Evolutionary conservation across 2,797 vertebrate species (phyloP).

Genomic region (Scomberomorus guttatus): DNA sequence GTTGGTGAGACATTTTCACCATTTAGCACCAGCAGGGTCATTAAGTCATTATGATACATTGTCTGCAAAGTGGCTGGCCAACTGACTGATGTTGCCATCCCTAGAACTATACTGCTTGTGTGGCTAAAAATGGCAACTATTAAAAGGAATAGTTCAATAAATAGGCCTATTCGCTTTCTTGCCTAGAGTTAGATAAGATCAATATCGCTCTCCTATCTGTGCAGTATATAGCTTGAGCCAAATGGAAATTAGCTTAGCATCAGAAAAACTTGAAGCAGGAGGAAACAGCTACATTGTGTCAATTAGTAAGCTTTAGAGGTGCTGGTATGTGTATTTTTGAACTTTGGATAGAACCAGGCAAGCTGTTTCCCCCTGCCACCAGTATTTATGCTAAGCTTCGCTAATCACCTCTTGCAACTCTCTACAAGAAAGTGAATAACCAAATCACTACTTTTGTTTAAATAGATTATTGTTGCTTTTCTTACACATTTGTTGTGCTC

Average conservation of each 20-base stretch:
- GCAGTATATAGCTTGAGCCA: not conserved
- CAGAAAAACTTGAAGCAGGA: not conserved
- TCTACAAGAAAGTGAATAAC: not conserved
- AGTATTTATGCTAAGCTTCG: no score
- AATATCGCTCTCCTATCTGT: not conserved
- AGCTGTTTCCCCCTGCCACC: no score
- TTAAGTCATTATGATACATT: no score
- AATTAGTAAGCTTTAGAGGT: not conserved
- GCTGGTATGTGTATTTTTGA: no score
- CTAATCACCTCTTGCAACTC: not conserved
- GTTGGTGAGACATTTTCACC: no score
- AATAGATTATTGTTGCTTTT: not conserved
- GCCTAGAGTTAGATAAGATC: no score
- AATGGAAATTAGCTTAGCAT: not conserved
- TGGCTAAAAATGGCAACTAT: no score
- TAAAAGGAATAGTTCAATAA: no score
- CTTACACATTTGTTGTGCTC: constrained; percentile 23
- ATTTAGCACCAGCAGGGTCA: no score
- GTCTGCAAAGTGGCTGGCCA: not conserved
- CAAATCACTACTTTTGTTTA: not conserved
- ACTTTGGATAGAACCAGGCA: no score
- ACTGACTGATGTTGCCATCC: not conserved
- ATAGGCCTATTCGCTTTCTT: no score
- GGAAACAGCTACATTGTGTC: not conserved
- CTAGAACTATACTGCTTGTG: no score